Conservation (phyloP, 2,888 invertebrate genomes). For the Drosophila rellima region DNA sequence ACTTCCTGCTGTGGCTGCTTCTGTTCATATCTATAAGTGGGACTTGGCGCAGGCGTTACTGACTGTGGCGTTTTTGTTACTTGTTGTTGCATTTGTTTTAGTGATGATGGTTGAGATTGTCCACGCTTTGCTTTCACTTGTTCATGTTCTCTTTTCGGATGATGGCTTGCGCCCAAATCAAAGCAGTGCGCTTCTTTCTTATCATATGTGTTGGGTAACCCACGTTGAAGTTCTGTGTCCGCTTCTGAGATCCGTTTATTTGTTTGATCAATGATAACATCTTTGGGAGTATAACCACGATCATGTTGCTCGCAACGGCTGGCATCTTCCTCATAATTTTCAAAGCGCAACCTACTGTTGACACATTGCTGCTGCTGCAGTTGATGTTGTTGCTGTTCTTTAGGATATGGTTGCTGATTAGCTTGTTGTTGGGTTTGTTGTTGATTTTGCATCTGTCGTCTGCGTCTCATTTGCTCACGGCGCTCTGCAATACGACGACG, state of each 20-base stretch:
- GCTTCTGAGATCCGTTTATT: not conserved
- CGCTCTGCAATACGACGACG: slow-evolving; percentile 92
- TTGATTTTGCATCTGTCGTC: slow-evolving; percentile 68
- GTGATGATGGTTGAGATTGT: not conserved
- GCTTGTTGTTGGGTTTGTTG: slow-evolving; percentile 11
- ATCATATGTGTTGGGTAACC: not conserved
- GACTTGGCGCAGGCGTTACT: not conserved
- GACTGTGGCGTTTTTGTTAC: not conserved
- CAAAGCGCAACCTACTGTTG: not conserved
- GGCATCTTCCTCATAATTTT: slow-evolving; percentile 1
- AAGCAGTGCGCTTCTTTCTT: not conserved
- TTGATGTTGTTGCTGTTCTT: not conserved
- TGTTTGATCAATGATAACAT: not conserved
- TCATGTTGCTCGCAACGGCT: not conserved
- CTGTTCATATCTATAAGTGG: slow-evolving; percentile 1
- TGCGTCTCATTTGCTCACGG: slow-evolving; percentile 92
- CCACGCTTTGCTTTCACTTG: not conserved
- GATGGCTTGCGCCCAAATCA: not conserved
- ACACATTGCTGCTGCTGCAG: not conserved
- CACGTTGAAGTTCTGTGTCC: not conserved
- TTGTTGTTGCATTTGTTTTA: not conserved
- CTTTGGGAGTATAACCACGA: not conserved
- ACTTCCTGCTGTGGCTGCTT: not conserved
- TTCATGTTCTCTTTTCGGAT: slow-evolving; percentile 5
- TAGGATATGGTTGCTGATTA: slow-evolving; percentile 2